These are phyloP conservation scores for Sternarchorhynchus goeldii DNA, from an alignment of 2,797 vertebrate species.

Conservation along the genomic window DNA sequence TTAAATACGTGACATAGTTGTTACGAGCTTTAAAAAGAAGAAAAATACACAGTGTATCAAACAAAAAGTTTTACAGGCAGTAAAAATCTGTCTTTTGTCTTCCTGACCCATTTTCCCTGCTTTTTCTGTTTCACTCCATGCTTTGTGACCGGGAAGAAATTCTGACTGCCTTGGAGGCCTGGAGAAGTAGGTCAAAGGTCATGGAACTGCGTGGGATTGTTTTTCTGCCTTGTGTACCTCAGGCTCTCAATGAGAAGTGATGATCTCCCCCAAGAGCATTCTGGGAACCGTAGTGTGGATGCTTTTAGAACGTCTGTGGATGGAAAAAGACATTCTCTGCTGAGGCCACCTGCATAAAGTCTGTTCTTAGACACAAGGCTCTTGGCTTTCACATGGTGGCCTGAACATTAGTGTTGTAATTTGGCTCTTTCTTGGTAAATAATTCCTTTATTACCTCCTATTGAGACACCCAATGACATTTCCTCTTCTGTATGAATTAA, in stretches of 20 bases:
- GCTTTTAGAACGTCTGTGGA: too few species aligned
- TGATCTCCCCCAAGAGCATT: neutral
- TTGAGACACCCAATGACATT: too few species aligned
- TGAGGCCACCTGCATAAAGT: too few species aligned
- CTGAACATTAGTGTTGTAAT: too few species aligned
- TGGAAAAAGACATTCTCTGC: too few species aligned
- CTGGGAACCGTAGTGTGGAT: conserved; percentile 15
- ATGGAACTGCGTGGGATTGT: conserved; percentile 12
- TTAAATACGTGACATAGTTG: neutral
- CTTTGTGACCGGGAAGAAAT: neutral
- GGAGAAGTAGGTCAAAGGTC: conserved; percentile 47
- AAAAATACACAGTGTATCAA: too few species aligned
- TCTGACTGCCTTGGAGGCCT: neutral
- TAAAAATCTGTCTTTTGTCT: neutral
- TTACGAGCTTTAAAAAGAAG: neutral
- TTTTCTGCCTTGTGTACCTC: conserved; percentile 17
- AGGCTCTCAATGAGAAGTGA: neutral
- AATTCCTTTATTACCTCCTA: too few species aligned
- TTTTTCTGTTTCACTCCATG: neutral
- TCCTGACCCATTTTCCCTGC: neutral
- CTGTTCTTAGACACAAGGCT: too few species aligned
- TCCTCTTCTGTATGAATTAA: too few species aligned
- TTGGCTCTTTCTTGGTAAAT: too few species aligned
- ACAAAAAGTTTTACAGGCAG: neutral
- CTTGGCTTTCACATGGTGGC: too few species aligned